Evolutionary conservation across 2,113 vertebrate genomes (phyloP), one percentile per base, ranked within the genome.

Genomic region (Daubentonia madagascariensis): DNA sequence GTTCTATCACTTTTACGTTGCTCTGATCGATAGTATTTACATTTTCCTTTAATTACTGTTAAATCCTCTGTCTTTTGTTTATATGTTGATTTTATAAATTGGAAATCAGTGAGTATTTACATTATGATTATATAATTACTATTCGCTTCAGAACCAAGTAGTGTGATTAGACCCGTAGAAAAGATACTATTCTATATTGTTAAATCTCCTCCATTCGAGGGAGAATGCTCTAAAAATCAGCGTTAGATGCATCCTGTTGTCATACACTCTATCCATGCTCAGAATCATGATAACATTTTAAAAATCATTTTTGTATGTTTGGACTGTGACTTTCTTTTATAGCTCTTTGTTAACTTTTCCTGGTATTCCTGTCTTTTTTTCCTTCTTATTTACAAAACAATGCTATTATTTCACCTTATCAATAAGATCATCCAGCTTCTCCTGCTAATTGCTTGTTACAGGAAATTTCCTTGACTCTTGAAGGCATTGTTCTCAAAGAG

Each of bases 41-140:
- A 35, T 94, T 84, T 22, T 94, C 78, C 16, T 45, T n/a, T 67
- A 37, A 37, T 45, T 63, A 35, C 48, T 40, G 52, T 52, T 50
- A 83, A 67, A 11, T 63, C 68, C 32, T 85, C 48, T 94, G 52
- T 78, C 54, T 81, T 81, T 92, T 95, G 40, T 73, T 70, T 92
- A 28, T 50, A 65, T 54, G 52, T 37, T 83, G 84, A 86, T 67
- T 97, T 97, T 84, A 72, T 67, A 85, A 79, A n/a, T 52, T 83
- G 80, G 61, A 89, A 80, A 76, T 59, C 54, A 73, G 12, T 54
- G 80, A 43, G 7, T 30, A 50, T 79, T 96, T 86, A 80, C 40
- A 35, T 81, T 43, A 23, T 43, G 16, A 85, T 50, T 73, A 79
- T 63, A 14, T 59, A 57, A 50, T 94, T 65, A 76, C 61, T 84